A percentile compares a stretch with the other conserved stretches of the same genome.
Conservation (phyloP, 1,140 invertebrate species). For the Drosophila jambulina region DNA sequence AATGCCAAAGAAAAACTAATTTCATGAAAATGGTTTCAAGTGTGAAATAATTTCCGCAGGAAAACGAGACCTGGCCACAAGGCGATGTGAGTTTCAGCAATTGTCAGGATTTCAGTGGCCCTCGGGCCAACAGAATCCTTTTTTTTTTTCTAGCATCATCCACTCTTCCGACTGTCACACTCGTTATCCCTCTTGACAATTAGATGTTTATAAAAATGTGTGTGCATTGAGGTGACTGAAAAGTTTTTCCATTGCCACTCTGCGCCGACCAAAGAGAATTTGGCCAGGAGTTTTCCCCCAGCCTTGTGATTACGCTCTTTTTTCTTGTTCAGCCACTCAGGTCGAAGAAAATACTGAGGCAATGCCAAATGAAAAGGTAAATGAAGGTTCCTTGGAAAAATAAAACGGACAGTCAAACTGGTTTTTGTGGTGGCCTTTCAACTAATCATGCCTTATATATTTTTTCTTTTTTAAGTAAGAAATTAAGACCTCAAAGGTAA, state of each 20-base stretch:
- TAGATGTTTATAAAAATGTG: constrained; percentile 76
- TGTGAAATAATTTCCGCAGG: constrained; percentile 77
- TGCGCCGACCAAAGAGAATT: constrained; percentile 34
- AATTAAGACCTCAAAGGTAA: not conserved
- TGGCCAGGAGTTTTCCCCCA: constrained; percentile 8
- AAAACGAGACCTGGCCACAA: constrained; percentile 40
- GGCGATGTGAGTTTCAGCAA: constrained; percentile 56
- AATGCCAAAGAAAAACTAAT: constrained; percentile 73
- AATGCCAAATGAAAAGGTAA: constrained; percentile 10
- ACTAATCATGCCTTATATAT: not conserved
- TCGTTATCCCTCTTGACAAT: constrained; percentile 65
- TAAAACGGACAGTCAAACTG: not conserved
- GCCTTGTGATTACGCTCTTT: not conserved
- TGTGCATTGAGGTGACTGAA: constrained; percentile 61
- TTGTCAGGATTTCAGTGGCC: constrained; percentile 62
- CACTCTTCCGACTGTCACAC: constrained; percentile 37
- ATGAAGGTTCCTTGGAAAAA: constrained; percentile 1
- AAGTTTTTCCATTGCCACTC: constrained; percentile 68
- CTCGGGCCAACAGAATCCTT: constrained; percentile 57
- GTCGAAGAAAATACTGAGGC: constrained; percentile 19
- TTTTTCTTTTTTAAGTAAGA: not conserved
- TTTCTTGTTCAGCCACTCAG: constrained; percentile 13
- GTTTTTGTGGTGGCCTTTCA: not conserved
- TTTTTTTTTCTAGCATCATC: constrained; percentile 13
- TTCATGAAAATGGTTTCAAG: constrained; percentile 76